Base-by-base conservation (phyloP, 1,140 invertebrate species). In the Brachionus plicatilis region DNA sequence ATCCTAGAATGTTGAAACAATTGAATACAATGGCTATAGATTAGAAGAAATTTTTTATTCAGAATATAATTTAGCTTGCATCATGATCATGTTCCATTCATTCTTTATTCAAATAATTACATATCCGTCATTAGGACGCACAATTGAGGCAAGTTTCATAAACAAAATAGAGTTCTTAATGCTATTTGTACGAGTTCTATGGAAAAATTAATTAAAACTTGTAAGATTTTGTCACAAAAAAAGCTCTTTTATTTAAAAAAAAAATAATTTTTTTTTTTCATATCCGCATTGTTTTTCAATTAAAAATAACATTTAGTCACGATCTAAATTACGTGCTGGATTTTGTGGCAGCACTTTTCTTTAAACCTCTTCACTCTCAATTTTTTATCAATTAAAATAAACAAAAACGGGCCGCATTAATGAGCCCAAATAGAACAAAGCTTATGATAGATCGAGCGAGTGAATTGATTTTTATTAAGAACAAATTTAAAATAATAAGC, bases 301-400 rank as follows among this genome's bases (percentile, higher is more conserved):
- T 20, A 5, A 60, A 20, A 72, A 45, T 43, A 72, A 41, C 68
- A 72, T 72, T 72, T 33, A 41, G 33, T 72, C 68, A 72, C 68
- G 68, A 43, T 9, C 45, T 72, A 17, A 72, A 43, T 68, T 68
- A 72, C 68, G 68, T 72, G 68, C 68, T 72, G 33, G n/a, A 37
- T 17, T 33, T 33, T 17, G 37, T 72, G 3, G 17, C 14, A 70
- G 33, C n/a, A 70, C 11, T 66, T 14, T 66, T 66, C 11, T 29
- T 12, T 29, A 12, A 29, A 7, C 33, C 33, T 7, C 33, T 37
- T 37, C 33, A 37, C 27, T 66, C 11, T 24, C 1, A 65, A n/a
- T 0, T 6, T 66, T 66, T 4, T 12, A 66, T 33, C 27, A 66
- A 66, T 33, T 66, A 66, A 70, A 17, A 37, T 70, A 33, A 72